A percentile compares a stretch with the other conserved stretches of the same genome.
These are phyloP conservation scores for Drosophila formosana DNA, from an alignment of 2,888 invertebrate genomes.

Conservation along the genomic window DNA sequence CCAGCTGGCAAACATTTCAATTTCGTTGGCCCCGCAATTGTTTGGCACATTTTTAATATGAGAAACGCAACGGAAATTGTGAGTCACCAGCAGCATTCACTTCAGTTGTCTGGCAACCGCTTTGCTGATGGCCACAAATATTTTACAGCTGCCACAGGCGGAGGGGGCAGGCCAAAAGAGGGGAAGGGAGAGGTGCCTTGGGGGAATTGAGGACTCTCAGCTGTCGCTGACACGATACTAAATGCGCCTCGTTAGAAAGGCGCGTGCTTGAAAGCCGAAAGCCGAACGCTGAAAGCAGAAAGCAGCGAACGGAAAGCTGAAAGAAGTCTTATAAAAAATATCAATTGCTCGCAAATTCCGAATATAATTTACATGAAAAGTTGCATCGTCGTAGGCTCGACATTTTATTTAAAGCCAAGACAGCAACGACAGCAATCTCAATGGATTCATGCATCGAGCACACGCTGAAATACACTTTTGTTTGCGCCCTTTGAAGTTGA, in stretches of 20 bases:
- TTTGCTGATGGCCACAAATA: constrained; percentile 61
- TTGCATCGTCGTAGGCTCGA: constrained; percentile 14
- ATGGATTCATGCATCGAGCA: constrained; percentile 60
- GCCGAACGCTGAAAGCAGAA: neutral
- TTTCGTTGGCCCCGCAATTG: constrained; percentile 52
- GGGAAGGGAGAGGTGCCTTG: neutral
- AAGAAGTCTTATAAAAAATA: constrained; percentile 38
- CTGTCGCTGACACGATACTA: constrained; percentile 58
- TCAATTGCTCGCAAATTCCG: constrained; percentile 45
- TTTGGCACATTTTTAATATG: constrained; percentile 57
- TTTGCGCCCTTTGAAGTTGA: constrained; percentile 20
- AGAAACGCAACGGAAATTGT: constrained; percentile 43
- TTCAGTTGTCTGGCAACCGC: constrained; percentile 41
- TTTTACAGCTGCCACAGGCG: constrained; percentile 48
- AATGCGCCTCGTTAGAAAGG: constrained; percentile 46
- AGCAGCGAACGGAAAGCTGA: constrained; percentile 6
- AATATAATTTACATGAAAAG: constrained; percentile 56
- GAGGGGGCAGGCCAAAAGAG: neutral
- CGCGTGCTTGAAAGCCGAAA: constrained; percentile 21
- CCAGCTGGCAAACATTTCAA: constrained; percentile 57
- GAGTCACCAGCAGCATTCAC: constrained; percentile 31
- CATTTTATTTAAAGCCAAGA: constrained; percentile 13
- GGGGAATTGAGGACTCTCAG: constrained; percentile 37
- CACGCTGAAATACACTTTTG: constrained; percentile 23
- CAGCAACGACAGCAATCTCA: constrained; percentile 41